These are phyloP conservation scores for Bursaphelenchus okinawaensis DNA, from an alignment of 2,888 invertebrate genomes.

Conservation along the genomic window DNA sequence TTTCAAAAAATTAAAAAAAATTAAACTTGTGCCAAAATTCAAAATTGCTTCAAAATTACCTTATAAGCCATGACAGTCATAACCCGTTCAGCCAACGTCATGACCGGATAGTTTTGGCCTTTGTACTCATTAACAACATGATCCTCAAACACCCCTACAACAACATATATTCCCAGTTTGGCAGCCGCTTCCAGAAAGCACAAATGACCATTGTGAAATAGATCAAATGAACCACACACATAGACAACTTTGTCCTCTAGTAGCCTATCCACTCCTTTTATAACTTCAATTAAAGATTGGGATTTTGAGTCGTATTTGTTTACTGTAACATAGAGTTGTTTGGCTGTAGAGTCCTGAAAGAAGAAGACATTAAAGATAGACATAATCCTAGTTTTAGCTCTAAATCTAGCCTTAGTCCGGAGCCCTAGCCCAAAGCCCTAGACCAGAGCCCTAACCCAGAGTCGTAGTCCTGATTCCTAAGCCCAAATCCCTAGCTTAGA, in stretches of 20 bases:
- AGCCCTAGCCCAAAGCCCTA: too few species aligned
- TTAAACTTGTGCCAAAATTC: too few species aligned
- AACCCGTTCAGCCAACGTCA: conserved; percentile 96
- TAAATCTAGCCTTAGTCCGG: too few species aligned
- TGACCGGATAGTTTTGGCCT: conserved; percentile 89
- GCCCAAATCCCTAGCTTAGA: too few species aligned
- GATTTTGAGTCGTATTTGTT: background rate
- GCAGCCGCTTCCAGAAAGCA: conserved; percentile 87
- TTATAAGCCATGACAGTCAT: conserved; percentile 86
- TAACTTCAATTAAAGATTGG: conserved; percentile 4
- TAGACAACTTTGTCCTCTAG: conserved; percentile 63
- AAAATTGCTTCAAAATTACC: too few species aligned
- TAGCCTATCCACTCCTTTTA: conserved; percentile 46
- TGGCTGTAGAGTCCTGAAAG: background rate
- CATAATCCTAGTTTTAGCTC: too few species aligned
- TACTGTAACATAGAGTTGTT: background rate
- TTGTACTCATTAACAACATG: conserved; percentile 56
- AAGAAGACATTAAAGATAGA: background rate
- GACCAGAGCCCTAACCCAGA: too few species aligned
- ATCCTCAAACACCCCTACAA: conserved; percentile 69
- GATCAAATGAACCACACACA: conserved; percentile 93
- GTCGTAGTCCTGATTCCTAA: too few species aligned
- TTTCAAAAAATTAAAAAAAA: too few species aligned
- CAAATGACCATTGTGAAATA: conserved; percentile 95
- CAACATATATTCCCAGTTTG: conserved; percentile 83